A percentile compares a stretch with the other conserved stretches of the same genome.
These are phyloP conservation scores for Streblospio benedicti DNA, from an alignment of 1,140 invertebrate genomes.

Conservation along the genomic window DNA sequence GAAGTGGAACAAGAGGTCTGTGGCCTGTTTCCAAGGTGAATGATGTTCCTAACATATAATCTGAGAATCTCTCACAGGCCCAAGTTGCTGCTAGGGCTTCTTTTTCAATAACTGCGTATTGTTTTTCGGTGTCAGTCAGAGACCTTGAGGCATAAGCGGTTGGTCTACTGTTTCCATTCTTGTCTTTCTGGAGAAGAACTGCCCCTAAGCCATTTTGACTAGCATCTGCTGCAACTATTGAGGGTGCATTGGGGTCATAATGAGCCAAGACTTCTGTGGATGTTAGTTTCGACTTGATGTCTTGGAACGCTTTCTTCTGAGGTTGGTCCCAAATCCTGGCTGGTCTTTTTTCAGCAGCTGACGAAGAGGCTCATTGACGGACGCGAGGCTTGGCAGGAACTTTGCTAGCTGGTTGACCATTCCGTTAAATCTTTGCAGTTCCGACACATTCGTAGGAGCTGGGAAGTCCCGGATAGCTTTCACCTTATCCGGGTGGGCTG, in stretches of 20 bases:
- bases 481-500: constrained; percentile 34
- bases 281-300: constrained; percentile 18
- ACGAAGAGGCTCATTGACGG: constrained; percentile 10
- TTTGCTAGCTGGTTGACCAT: constrained; percentile 18
- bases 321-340: constrained; percentile 9
- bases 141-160: constrained; percentile 39
- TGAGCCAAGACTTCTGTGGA: constrained; percentile 15
- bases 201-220: constrained; percentile 20
- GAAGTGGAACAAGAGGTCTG: constrained; percentile 38
- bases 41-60: constrained; percentile 40
- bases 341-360: constrained; percentile 10
- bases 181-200: constrained; percentile 19
- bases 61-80: constrained; percentile 39
- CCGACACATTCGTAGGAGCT: constrained; percentile 16
- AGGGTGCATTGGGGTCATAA: constrained; percentile 11
- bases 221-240: constrained; percentile 16
- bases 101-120: constrained; percentile 48
- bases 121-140: constrained; percentile 34
- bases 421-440: constrained; percentile 24
- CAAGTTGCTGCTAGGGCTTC: constrained; percentile 41
- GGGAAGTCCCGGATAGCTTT: constrained; percentile 7
- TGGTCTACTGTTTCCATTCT: constrained; percentile 24
- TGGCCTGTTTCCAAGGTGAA: constrained; percentile 36
- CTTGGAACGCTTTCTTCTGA: constrained; percentile 8
- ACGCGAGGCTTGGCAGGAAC: constrained; percentile 11